Conservation (phyloP, 2,113 vertebrate genomes). For the Morphnarchus princeps region DNA sequence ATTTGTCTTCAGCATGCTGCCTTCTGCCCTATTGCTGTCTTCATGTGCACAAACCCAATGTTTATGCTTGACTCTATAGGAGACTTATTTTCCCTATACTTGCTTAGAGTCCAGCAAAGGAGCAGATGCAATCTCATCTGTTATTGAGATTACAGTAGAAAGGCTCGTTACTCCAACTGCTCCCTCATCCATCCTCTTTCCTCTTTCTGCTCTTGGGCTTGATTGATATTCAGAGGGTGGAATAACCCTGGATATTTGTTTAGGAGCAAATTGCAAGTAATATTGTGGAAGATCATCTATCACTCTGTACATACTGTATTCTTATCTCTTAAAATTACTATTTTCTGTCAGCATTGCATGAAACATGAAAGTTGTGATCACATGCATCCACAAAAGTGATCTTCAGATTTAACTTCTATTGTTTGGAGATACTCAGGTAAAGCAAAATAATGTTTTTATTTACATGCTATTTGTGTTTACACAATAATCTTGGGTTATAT, state of each 20-base stretch:
- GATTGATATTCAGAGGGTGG: conserved; percentile 21
- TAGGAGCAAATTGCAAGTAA: conserved; percentile 1
- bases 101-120: not conserved
- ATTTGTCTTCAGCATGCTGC: not conserved
- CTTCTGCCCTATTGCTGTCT: not conserved
- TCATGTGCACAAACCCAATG: not conserved
- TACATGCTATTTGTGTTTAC: not conserved
- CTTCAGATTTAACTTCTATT: not conserved
- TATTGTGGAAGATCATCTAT: not conserved
- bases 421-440: not conserved
- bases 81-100: not conserved
- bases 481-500: not conserved
- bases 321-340: not conserved
- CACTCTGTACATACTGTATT: not conserved
- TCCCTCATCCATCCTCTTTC: conserved; percentile 9
- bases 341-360: not conserved
- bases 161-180: not conserved
- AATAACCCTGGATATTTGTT: conserved; percentile 8
- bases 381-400: not conserved
- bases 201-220: not conserved
- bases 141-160: conserved; percentile 25
- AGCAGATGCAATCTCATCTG: conserved; percentile 13
- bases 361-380: not conserved
- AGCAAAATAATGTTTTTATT: not conserved
- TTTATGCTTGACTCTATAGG: not conserved